phyloP scores from a whole-genome alignment of 2,888 invertebrate genomes.

The Trichacis sp. region DNA sequence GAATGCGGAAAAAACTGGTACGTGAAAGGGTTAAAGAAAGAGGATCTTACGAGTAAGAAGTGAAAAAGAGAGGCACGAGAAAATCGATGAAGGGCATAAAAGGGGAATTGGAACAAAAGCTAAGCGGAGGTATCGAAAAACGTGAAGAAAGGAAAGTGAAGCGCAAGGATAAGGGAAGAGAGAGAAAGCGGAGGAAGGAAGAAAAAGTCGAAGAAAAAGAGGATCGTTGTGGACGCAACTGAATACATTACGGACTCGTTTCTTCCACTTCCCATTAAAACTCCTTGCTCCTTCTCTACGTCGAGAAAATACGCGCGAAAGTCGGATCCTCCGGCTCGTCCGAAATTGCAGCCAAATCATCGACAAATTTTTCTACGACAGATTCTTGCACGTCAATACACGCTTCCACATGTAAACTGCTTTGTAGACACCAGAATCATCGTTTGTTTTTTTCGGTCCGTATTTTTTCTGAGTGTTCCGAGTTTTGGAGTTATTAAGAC shows the following conservation, averaged over 20 bases:
- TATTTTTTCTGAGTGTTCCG: background rate
- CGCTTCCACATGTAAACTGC: slow-evolving; percentile 19
- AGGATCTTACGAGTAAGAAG: slow-evolving; percentile 10
- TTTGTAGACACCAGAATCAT: background rate
- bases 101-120: slow-evolving; percentile 8
- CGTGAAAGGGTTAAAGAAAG: slow-evolving; percentile 22
- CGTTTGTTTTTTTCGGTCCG: background rate
- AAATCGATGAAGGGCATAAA: slow-evolving; percentile 19
- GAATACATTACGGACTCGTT: slow-evolving; percentile 63
- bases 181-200: slow-evolving; percentile 12
- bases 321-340: slow-evolving; percentile 15
- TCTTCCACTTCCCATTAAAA: slow-evolving; percentile 55
- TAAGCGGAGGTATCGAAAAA: slow-evolving; percentile 18
- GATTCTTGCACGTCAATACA: slow-evolving; percentile 31
- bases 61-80: slow-evolving; percentile 14
- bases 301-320: slow-evolving; percentile 12
- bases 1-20: slow-evolving; percentile 20
- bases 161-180: slow-evolving; percentile 23
- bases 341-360: slow-evolving; percentile 36
- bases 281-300: slow-evolving; percentile 41
- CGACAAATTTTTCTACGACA: slow-evolving; percentile 40
- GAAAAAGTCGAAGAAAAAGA: slow-evolving; percentile 31
- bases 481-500: no score
- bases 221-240: slow-evolving; percentile 50
- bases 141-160: slow-evolving; percentile 15